phyloP scores from a whole-genome alignment of 1,140 invertebrate species.

The Drosophila oshimai region DNA sequence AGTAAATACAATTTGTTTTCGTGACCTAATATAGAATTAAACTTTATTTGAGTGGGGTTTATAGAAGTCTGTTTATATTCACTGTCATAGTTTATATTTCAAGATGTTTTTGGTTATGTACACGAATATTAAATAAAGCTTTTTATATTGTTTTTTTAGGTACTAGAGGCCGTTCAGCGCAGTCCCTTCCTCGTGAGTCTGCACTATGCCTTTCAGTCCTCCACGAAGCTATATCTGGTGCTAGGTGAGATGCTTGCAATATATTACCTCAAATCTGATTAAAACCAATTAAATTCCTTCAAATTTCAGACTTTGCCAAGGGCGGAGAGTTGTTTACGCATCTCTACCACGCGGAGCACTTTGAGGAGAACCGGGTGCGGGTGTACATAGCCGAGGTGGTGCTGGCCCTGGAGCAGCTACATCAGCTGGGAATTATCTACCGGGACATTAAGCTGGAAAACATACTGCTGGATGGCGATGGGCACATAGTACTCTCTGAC shows the following conservation, averaged over 20 bases:
- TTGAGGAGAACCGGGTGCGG: conserved; percentile 91
- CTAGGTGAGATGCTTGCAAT: conserved; percentile 86
- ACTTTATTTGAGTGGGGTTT: too few relatives aligned
- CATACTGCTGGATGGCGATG: conserved; percentile 92
- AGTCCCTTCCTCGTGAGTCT: conserved; percentile 96
- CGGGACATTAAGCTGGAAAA: conserved; percentile 98
- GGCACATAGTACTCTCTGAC: conserved; percentile 95
- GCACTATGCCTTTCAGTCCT: conserved; percentile 97
- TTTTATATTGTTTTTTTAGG: conserved; percentile 83
- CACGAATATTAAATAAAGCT: too few relatives aligned
- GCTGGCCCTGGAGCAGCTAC: conserved; percentile 94
- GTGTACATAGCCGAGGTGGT: conserved; percentile 97
- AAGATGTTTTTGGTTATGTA: too few relatives aligned
- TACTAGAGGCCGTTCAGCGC: conserved; percentile 93
- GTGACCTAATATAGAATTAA: too few relatives aligned
- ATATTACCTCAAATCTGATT: background rate
- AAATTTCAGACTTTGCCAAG: conserved; percentile 93
- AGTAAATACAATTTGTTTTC: too few relatives aligned
- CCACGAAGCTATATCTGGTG: conserved; percentile 95
- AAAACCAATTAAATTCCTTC: conserved; percentile 33
- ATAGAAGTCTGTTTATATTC: too few relatives aligned
- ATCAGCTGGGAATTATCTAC: conserved; percentile 96
- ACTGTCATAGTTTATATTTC: too few relatives aligned
- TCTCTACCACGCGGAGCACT: conserved; percentile 93
- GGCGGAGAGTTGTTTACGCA: conserved; percentile 97